Conservation (phyloP, 1,140 invertebrate species). For the Drosophila mojavensis region DNA sequence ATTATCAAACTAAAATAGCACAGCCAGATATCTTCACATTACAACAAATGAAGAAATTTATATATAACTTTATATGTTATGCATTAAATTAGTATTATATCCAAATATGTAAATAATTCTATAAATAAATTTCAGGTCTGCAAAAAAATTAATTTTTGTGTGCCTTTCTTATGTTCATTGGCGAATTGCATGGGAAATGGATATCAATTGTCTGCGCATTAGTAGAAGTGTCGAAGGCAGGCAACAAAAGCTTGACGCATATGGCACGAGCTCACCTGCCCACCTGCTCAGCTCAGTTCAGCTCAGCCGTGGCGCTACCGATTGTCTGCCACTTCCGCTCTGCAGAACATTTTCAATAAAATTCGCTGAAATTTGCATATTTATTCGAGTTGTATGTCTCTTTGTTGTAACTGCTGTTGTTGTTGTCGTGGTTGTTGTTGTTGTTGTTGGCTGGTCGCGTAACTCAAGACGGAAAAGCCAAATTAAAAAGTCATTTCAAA, state of each 20-base stretch:
- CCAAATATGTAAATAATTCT: no score
- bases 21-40: no score
- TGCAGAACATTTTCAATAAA: conserved; percentile 67
- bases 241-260: conserved; percentile 29
- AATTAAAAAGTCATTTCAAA: conserved; percentile 83
- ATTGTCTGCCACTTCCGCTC: conserved; percentile 36
- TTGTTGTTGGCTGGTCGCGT: conserved; percentile 47
- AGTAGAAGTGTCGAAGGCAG: conserved; percentile 23
- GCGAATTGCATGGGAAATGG: conserved; percentile 22
- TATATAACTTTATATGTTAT: no score
- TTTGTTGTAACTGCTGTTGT: no score
- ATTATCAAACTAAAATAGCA: no score
- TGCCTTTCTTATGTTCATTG: neutral
- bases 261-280: conserved; percentile 3
- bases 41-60: no score
- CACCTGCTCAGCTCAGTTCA: neutral
- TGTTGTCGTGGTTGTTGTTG: conserved; percentile 28
- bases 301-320: neutral
- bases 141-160: no score
- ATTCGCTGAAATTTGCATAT: conserved; percentile 72
- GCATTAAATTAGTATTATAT: no score
- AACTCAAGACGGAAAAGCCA: conserved; percentile 79
- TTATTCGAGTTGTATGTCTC: conserved; percentile 64
- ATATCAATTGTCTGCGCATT: conserved; percentile 12
- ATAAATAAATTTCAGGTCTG: neutral